A percentile compares a stretch with the other conserved stretches of the same genome.
Evolutionary conservation across 2,113 vertebrate genomes (phyloP).

Genomic region (Arizona elegans): DNA sequence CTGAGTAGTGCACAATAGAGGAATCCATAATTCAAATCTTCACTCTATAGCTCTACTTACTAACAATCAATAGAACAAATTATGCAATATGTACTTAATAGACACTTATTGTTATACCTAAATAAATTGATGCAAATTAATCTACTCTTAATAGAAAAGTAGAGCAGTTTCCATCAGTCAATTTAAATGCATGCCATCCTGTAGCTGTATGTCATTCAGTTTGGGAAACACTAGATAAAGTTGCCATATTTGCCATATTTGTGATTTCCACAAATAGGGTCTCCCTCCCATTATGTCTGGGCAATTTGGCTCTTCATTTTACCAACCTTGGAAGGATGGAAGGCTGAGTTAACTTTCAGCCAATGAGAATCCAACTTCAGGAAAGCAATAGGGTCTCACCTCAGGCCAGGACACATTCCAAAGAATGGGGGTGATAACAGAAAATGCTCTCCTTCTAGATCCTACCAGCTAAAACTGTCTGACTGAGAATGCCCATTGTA

Average conservation of each 20-base stretch:
- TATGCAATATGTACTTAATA: neutral
- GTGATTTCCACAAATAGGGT: neutral
- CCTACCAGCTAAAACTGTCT: neutral
- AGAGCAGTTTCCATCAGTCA: neutral
- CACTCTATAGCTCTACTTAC: neutral
- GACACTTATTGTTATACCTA: neutral
- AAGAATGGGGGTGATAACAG: neutral
- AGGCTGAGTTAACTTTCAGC: too few relatives aligned
- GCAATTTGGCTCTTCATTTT: too few relatives aligned
- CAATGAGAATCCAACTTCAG: too few relatives aligned
- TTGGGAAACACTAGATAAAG: neutral
- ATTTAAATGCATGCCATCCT: neutral
- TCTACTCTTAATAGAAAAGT: neutral
- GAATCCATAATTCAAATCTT: neutral
- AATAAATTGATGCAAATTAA: neutral
- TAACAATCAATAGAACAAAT: neutral
- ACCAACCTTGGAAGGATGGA: too few relatives aligned
- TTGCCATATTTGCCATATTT: neutral
- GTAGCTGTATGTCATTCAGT: neutral
- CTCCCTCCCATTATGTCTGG: neutral
- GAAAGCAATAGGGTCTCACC: neutral
- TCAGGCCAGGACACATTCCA: neutral
- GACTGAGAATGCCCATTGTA: neutral
- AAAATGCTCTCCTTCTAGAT: neutral
- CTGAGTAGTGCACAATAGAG: neutral